Conservation (phyloP, 2,113 vertebrate genomes). For the Hippocampus mohnikei region DNA sequence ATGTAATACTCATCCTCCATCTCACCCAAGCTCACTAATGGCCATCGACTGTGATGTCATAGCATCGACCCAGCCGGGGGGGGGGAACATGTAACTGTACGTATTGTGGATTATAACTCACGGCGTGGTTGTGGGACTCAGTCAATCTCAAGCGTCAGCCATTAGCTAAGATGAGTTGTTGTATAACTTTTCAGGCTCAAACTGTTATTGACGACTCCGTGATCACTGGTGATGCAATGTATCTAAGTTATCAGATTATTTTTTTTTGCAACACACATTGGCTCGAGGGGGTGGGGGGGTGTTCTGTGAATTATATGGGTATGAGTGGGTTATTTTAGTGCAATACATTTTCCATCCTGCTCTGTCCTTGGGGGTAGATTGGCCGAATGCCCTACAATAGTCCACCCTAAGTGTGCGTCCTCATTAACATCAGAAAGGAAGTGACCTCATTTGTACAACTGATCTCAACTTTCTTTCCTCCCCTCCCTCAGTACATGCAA, state of each 20-base stretch:
- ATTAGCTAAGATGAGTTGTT: constrained; percentile 14
- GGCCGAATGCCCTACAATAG: constrained; percentile 29
- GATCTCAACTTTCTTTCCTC: not conserved
- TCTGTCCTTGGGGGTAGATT: constrained; percentile 26
- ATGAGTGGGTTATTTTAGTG: constrained; percentile 36
- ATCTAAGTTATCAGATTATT: not conserved
- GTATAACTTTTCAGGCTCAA: constrained; percentile 5
- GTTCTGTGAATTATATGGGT: constrained; percentile 23
- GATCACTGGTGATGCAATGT: constrained; percentile 18
- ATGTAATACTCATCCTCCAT: constrained; percentile 2
- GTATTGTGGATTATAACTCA: not conserved
- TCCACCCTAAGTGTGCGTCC: constrained; percentile 26
- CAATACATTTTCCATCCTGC: constrained; percentile 32
- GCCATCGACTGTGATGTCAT: constrained; percentile 9
- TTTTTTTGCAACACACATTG: not conserved
- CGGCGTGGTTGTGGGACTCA: not conserved
- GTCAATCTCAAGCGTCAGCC: not conserved
- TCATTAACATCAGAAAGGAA: constrained; percentile 33
- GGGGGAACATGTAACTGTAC: not conserved
- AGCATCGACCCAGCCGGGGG: not conserved
- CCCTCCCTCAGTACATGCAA: not conserved
- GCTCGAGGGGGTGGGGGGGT: accelerated
- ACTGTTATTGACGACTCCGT: not conserved
- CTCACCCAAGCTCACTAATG: not conserved
- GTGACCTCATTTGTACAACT: constrained; percentile 14